Evolutionary conservation across 2,113 vertebrate species (phyloP), one percentile per base, ranked within the genome.

Genomic region (Puntigrus tetrazona): DNA sequence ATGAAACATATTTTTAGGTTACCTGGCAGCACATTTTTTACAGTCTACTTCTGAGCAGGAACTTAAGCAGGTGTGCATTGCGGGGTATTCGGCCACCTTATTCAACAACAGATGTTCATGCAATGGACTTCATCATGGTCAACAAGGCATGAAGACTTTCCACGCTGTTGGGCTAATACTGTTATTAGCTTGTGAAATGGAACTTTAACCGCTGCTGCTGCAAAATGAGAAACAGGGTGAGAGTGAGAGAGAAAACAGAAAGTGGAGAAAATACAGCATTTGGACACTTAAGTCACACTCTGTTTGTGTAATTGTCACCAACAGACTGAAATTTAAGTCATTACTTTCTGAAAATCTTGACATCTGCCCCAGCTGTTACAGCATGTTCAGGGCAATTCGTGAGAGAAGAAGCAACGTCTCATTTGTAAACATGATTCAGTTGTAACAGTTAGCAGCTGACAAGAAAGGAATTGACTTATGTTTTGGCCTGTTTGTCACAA

Each of bases 61-160:
- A 47, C 25, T 50, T 47, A 75, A 75, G 57, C 69, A 84, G 47
- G 45, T 27, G 36, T 69, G 59, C n/a, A 70, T n/a, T 77, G 59
- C 72, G 7, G 73, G n/a, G 57, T 38, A 34, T 43, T 43, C 75
- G 38, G 43, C 74, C 34, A 65, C 36, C 59, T 52, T 16, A 43
- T 84, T 84, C 72, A 70, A 31, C 84, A 78, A 63, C 78, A 86
- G 77, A 84, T 82, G 69, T 78, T 78, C 63, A 72, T 82, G 73
- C 36, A 38, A 25, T 70, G 61, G 85, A 77, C 84, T 88, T 61
- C 75, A 78, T 80, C 59, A 47, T 69, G 73, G 78, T 84, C 85
- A 86, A 88, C 85, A 84, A 84, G 78, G 70, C 85, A 74, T 88
- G 34, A 67, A 59, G 75, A 50, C 27, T 82, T 78, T 65, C 55